phyloP scores from a whole-genome alignment of 2,888 invertebrate genomes.

The Drosophila peninsularis region DNA sequence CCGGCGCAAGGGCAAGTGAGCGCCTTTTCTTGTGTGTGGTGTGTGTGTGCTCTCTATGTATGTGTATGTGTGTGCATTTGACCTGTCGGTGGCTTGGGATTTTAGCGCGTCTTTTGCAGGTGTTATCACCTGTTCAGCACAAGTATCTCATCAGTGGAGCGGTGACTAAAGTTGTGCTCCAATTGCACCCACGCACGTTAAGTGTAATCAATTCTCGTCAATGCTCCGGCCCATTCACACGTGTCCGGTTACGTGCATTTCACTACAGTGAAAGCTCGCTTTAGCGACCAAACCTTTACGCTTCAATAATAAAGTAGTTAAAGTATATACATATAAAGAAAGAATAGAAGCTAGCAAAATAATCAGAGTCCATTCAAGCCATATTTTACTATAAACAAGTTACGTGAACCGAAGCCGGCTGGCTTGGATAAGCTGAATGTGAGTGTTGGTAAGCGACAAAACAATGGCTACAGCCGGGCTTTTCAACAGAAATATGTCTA shows the following conservation, averaged over 20 bases:
- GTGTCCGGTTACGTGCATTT: conserved; percentile 53
- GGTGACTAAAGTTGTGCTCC: conserved; percentile 8
- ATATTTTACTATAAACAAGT: conserved; percentile 50
- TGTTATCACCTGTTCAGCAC: conserved; percentile 37
- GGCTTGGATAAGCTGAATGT: conserved; percentile 6
- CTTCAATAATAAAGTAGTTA: neutral
- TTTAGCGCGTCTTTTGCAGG: conserved; percentile 57
- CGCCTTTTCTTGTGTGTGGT: conserved; percentile 59
- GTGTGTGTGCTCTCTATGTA: neutral
- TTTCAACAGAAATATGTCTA: conserved; percentile 50
- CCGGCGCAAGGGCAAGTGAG: conserved; percentile 66
- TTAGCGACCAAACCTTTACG: neutral
- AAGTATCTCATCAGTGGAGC: neutral
- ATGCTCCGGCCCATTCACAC: conserved; percentile 33
- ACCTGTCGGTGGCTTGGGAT: conserved; percentile 52
- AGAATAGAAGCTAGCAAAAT: neutral
- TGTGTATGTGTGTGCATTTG: conserved; percentile 26
- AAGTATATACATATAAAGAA: neutral
- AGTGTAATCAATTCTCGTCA: conserved; percentile 55
- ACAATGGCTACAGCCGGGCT: conserved; percentile 15
- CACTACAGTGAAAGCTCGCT: conserved; percentile 6
- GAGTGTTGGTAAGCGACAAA: conserved; percentile 9
- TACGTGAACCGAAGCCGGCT: conserved; percentile 48
- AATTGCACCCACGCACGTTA: conserved; percentile 14
- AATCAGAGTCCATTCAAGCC: neutral